Evolutionary conservation across 2,888 invertebrate genomes (phyloP).

Genomic region (Dryobota labecula): DNA sequence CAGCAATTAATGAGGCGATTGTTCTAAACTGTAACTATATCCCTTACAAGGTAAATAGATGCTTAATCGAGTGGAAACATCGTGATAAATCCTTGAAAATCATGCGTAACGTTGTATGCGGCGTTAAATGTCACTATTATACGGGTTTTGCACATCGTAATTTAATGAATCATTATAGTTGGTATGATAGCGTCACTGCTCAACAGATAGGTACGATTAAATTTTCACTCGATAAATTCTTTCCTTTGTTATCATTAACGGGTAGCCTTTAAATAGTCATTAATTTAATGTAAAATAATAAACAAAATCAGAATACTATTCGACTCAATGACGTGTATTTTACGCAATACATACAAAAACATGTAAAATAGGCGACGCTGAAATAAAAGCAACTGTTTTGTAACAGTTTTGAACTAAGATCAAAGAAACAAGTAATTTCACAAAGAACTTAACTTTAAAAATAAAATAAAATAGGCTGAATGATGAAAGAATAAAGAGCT

Average conservation of each 20-base stretch:
- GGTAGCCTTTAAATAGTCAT: background rate
- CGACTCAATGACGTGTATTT: background rate
- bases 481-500: background rate
- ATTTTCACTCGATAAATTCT: background rate
- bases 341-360: background rate
- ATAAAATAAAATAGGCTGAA: background rate
- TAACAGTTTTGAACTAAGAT: conserved; percentile 5
- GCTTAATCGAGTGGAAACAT: conserved; percentile 60
- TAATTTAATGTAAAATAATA: background rate
- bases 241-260: background rate
- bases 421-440: conserved; percentile 1
- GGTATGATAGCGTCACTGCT: background rate
- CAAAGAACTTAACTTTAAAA: conserved; percentile 11
- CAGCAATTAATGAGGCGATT: conserved; percentile 52
- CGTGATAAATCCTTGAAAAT: conserved; percentile 60
- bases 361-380: conserved; percentile 2
- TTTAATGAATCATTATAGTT: conserved; percentile 4
- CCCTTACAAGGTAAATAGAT: conserved; percentile 59
- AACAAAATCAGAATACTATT: background rate
- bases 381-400: background rate
- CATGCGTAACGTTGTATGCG: conserved; percentile 51
- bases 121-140: conserved; percentile 58
- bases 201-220: background rate
- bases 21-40: conserved; percentile 55
- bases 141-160: conserved; percentile 45